Base-by-base conservation (phyloP, 2,888 invertebrate genomes). In the Dexiosoma caninum region DNA sequence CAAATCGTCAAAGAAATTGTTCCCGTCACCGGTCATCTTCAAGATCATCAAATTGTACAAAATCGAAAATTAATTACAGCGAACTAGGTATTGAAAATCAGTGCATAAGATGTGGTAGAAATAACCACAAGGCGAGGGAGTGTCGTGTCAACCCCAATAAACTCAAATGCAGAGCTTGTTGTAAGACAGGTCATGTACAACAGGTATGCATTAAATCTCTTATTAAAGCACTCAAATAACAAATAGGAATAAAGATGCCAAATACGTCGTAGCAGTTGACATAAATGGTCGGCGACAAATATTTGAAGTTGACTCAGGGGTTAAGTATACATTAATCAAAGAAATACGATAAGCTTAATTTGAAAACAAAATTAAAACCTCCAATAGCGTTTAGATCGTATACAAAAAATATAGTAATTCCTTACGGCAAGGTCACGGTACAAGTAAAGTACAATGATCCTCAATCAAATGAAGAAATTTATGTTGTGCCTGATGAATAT, bases 281-380 rank as follows among this genome's bases (percentile, higher is more conserved):
- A 70, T 70, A 57, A 64, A 77, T 37, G 51, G 60, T 42, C 32
- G 67, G 8, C 53, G 55, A 37, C 69, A 69, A 32, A 46, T 53
- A 12, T 77, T 69, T 77, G 69, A 77, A 14, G 70, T 76, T 6
- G 76, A 60, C 60, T 69, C 76, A 2, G 53, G 53, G 1, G 30
- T 53, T 8, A 16, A 16, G 40, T 51, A 49, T 5, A 72, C 53
- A 40, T 72, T 72, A 14, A 60, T 62, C 4, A 42, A 27, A 57
- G 6, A 57, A 51, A 8, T 55, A 44, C 12, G 44, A 60, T 10
- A 35, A 23, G 30, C 64, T 64, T 2, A 42, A 55, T 10, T 16
- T 74, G 10, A 66, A 44, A 14, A 27, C 30, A 37, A n/a, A 51
- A 74, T 16, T 74, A 7, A 37, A 57, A 35, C 64, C 66, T 1